Conservation (phyloP, 1,140 invertebrate species). For the Drosophila trapezifrons region DNA sequence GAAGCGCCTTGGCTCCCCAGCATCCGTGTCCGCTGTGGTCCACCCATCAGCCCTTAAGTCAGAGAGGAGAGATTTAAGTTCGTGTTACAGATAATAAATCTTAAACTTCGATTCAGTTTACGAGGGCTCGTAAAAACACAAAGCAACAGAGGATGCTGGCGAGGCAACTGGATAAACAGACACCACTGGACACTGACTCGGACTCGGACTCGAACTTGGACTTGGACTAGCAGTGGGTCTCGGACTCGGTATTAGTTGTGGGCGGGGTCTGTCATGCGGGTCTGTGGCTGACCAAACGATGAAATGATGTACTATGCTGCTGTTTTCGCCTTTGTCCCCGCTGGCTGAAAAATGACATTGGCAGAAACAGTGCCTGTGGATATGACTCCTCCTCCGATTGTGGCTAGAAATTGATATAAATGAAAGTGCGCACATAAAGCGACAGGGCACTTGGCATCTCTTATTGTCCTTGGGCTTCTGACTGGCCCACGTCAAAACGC, state of each 20-base stretch:
- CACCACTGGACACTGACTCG: slow-evolving; percentile 11
- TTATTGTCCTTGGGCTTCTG: slow-evolving; percentile 60
- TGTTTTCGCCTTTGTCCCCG: slow-evolving; percentile 15
- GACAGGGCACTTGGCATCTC: slow-evolving; percentile 32
- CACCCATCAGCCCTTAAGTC: slow-evolving; percentile 14
- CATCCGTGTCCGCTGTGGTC: slow-evolving; percentile 1
- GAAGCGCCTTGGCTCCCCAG: slow-evolving; percentile 12
- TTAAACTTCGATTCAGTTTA: slow-evolving; percentile 76
- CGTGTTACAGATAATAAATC: slow-evolving; percentile 75
- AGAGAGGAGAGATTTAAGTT: slow-evolving; percentile 60
- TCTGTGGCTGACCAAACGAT: slow-evolving; percentile 51
- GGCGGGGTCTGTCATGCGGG: slow-evolving; percentile 27
- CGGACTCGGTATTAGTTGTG: slow-evolving; percentile 15
- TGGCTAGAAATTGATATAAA: slow-evolving; percentile 73
- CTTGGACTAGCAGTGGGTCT: slow-evolving; percentile 12
- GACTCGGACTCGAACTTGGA: slow-evolving; percentile 20
- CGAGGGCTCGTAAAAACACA: slow-evolving; percentile 73
- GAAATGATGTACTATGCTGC: slow-evolving; percentile 48
- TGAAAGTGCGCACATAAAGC: slow-evolving; percentile 68
- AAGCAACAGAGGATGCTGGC: slow-evolving; percentile 38
- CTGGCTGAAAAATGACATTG: slow-evolving; percentile 64
- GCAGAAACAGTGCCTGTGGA: slow-evolving; percentile 5
- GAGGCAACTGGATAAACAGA: slow-evolving; percentile 39
- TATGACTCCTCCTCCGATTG: slow-evolving; percentile 1
- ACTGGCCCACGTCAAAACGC: slow-evolving; percentile 60